Percentiles rank a stretch among this genome's conserved stretches.
These are phyloP conservation scores for Acrocyrtus sp. DNA, from an alignment of 2,888 invertebrate species.

Conservation along the genomic window DNA sequence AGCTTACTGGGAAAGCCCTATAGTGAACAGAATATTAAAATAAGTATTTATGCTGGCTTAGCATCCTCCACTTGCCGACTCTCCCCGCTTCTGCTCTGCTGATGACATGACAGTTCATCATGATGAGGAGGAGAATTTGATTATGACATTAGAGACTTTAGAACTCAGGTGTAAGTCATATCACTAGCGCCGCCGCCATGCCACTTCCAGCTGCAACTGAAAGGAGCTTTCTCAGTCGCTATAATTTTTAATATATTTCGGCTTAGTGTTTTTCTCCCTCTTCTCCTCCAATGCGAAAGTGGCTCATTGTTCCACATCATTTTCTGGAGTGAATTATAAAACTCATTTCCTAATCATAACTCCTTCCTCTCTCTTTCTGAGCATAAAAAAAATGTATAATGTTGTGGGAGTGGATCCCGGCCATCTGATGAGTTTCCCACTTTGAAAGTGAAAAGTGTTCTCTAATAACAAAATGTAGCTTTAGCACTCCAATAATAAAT, in stretches of 20 bases:
- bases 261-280: not conserved
- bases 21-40: conserved; percentile 9
- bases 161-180: conserved; percentile 43
- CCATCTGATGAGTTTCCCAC: no score
- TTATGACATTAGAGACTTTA: conserved; percentile 46
- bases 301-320: conserved; percentile 4
- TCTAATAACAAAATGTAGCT: no score
- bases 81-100: conserved; percentile 1
- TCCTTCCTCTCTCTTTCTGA: conserved; percentile 16
- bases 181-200: no score
- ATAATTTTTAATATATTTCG: no score
- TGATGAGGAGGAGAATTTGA: conserved; percentile 46
- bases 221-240: no score
- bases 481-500: no score
- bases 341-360: conserved; percentile 49
- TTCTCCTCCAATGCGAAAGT: no score
- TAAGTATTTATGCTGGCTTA: not conserved
- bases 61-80: not conserved
- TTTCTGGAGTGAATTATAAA: conserved; percentile 51
- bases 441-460: no score
- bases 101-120: conserved; percentile 46
- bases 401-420: no score
- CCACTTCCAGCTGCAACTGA: no score
- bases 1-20: no score
- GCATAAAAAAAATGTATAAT: no score